Evolutionary conservation across 2,888 invertebrate species (phyloP).

Genomic region (Rotaria macrura): DNA sequence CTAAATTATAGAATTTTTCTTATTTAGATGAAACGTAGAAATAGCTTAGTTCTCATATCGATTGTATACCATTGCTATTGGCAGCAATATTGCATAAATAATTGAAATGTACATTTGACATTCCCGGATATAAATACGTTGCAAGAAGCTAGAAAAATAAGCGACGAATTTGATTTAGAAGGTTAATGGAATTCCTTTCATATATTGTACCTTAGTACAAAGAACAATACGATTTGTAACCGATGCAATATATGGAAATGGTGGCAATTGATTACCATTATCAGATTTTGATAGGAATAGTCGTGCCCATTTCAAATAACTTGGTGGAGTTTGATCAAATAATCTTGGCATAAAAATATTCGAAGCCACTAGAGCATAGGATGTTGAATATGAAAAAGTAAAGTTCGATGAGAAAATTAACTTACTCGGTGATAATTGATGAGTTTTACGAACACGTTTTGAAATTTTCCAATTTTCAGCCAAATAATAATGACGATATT

Average conservation of each 20-base stretch:
- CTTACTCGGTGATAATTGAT: background rate
- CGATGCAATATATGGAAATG: slow-evolving; percentile 29
- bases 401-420: background rate
- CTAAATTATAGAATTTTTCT: background rate
- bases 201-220: background rate
- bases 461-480: slow-evolving; percentile 21
- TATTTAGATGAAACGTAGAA: background rate
- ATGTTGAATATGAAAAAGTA: no score
- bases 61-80: background rate
- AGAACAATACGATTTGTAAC: slow-evolving; percentile 28
- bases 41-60: background rate
- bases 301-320: slow-evolving; percentile 9
- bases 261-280: background rate
- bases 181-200: no score
- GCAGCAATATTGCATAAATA: slow-evolving; percentile 14
- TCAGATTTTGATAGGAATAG: background rate
- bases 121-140: background rate
- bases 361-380: background rate
- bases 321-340: background rate
- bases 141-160: background rate
- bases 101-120: background rate
- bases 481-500: slow-evolving; percentile 19
- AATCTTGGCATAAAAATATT: slow-evolving; percentile 2
- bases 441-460: slow-evolving; percentile 18
- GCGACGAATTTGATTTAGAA: no score